Conservation (phyloP, 2,888 invertebrate species). For the Anthophora plumipes region DNA sequence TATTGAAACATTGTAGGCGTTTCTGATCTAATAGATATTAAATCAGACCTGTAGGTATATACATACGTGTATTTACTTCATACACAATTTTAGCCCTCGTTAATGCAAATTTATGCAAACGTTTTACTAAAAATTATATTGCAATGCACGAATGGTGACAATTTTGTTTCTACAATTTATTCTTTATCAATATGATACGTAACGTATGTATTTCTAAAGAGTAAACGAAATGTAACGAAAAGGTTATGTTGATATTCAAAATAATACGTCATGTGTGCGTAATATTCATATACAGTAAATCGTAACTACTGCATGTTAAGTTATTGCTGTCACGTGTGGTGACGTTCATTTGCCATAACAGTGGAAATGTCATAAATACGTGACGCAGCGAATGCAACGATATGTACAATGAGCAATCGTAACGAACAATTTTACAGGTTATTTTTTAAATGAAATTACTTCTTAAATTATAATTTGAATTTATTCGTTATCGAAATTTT, state of each 20-base stretch:
- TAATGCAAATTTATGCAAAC: neutral
- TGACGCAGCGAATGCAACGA: neutral
- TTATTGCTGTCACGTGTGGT: neutral
- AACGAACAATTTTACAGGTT: neutral
- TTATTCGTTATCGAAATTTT: neutral
- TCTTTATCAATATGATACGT: neutral
- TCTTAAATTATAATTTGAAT: neutral
- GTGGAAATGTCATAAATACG: neutral
- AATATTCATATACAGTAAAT: neutral
- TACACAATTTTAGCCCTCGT: neutral
- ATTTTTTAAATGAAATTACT: neutral
- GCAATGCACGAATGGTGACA: neutral
- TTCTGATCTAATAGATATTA: neutral
- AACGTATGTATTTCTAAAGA: neutral
- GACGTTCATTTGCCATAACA: neutral
- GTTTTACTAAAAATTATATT: slow-evolving; percentile 13
- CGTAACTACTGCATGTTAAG: neutral
- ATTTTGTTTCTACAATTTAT: neutral
- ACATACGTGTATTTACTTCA: neutral
- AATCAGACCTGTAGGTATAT: neutral
- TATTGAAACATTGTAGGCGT: neutral
- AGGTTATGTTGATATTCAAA: neutral
- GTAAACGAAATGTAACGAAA: neutral
- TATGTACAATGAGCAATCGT: neutral
- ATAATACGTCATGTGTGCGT: neutral